Base-by-base conservation (phyloP, 2,888 invertebrate genomes). In the Nomada fucata region DNA sequence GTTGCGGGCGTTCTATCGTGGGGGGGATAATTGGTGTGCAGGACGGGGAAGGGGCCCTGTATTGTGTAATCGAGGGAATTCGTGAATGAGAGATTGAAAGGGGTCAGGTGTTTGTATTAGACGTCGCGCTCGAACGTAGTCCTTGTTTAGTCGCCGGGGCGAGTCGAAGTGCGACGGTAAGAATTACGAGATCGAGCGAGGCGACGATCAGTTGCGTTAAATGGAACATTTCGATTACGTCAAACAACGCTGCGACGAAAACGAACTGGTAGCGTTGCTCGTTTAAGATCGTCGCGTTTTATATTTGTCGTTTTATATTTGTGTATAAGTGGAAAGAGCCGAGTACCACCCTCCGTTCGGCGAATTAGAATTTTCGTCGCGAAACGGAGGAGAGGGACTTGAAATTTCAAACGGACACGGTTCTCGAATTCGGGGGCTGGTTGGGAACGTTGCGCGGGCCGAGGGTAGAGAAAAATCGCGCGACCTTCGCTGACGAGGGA, bases 401-500 rank as follows among this genome's bases (percentile, higher is more conserved):
- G 53, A 68, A 75, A 74, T 64, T 42, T 59, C 26, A 36, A 59
- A 26, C 67, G 36, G 36, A n/a, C 11, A 20, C 18, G 13, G 53
- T 26, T 65, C 42, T 42, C 23, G 23, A 78, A 78, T 77, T 82
- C 64, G 52, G 57, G 65, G 55, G 70, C 82, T 78, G 79, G 64
- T 85, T 77, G 79, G 57, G 18, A 77, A 65, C 59, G 29, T 57
- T 26, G 20, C 29, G 44, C n/a, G 18, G 9, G 10, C n/a, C 13
- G n/a, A 10, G 26, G 15, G 15, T 9, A 2, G 36, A 23, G 77
- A 83, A 74, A 82, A 87, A 79, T 85, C 67, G 59, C 44, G 59
- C 71, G 85, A 85, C 83, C 82, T 83, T 85, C 76, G 64, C 57
- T 57, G 78, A n/a, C 57, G n/a, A 77, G 71, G 81, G 79, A 76